Percentiles rank a stretch among this genome's conserved stretches.
These are phyloP conservation scores for Lichenostomus cassidix DNA, from an alignment of 2,113 vertebrate species.

Conservation along the genomic window DNA sequence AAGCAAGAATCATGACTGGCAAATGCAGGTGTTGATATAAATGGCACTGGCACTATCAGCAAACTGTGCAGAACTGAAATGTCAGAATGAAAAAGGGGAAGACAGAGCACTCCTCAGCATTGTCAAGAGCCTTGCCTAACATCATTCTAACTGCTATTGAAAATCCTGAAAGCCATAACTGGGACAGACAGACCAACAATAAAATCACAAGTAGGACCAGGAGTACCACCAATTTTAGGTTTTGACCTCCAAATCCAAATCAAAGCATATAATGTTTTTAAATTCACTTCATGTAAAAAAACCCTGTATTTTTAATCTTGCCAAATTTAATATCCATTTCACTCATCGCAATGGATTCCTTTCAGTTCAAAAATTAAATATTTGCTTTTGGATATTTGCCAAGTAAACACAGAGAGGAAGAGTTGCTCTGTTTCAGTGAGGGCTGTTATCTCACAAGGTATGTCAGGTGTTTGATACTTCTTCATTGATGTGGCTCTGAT, in stretches of 20 bases:
- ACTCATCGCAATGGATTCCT: background rate
- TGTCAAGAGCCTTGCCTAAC: background rate
- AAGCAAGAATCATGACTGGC: slow-evolving; percentile 1
- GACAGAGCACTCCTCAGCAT: background rate
- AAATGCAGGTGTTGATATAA: background rate
- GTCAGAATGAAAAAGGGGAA: slow-evolving; percentile 20
- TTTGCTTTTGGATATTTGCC: background rate
- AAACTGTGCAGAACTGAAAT: slow-evolving; percentile 3
- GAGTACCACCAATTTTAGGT: background rate
- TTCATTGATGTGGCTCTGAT: background rate
- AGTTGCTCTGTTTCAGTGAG: background rate
- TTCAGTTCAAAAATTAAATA: background rate
- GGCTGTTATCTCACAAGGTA: background rate
- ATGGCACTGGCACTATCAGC: background rate
- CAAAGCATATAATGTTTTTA: background rate
- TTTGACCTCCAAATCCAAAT: background rate
- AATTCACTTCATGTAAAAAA: background rate
- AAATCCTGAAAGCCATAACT: background rate
- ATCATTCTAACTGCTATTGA: background rate
- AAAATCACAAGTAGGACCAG: background rate
- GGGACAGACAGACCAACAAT: background rate
- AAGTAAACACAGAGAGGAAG: background rate
- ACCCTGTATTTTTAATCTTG: background rate
- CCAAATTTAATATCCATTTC: background rate
- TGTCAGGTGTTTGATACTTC: background rate